A percentile compares a stretch with the other conserved stretches of the same genome.
Evolutionary conservation across 2,888 invertebrate genomes (phyloP).

Genomic region (Spicauda simplicius): DNA sequence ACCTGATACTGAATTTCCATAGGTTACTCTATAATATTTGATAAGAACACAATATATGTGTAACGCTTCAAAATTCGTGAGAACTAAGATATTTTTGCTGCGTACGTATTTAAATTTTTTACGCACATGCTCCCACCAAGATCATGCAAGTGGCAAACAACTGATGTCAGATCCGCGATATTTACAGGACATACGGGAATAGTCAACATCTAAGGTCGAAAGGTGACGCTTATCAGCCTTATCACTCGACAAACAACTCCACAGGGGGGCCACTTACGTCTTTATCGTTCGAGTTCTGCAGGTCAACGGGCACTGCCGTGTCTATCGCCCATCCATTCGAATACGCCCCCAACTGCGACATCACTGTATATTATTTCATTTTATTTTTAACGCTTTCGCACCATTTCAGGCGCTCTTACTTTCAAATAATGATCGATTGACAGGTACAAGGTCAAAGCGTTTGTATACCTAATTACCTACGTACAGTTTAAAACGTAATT

Average conservation of each 20-base stretch:
- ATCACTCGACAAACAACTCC: constrained; percentile 66
- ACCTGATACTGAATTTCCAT: constrained; percentile 30
- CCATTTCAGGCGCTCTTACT: background rate
- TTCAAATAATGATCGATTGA: background rate
- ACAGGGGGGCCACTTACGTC: constrained; percentile 81
- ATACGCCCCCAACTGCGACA: constrained; percentile 66
- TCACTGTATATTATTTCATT: constrained; percentile 42
- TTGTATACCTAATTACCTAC: background rate
- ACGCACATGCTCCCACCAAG: constrained; percentile 3
- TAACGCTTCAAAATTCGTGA: background rate
- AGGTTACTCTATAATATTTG: background rate
- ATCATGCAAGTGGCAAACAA: constrained; percentile 20
- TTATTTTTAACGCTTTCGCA: constrained; percentile 5
- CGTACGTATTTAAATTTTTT: background rate
- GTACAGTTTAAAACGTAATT: background rate
- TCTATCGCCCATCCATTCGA: constrained; percentile 80
- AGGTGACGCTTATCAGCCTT: constrained; percentile 61
- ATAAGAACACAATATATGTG: background rate
- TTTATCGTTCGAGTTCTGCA: constrained; percentile 66
- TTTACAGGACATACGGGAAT: constrained; percentile 48
- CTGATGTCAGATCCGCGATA: constrained; percentile 53
- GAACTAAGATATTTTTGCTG: background rate
- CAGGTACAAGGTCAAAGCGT: constrained; percentile 9
- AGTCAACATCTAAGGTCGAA: constrained; percentile 54
- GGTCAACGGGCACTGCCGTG: constrained; percentile 75